Evolutionary conservation across 53 echinoderm and acorn worm species (phyloP), one percentile per base, ranked within the genome.

Genomic region (Actinopyga echinites): DNA sequence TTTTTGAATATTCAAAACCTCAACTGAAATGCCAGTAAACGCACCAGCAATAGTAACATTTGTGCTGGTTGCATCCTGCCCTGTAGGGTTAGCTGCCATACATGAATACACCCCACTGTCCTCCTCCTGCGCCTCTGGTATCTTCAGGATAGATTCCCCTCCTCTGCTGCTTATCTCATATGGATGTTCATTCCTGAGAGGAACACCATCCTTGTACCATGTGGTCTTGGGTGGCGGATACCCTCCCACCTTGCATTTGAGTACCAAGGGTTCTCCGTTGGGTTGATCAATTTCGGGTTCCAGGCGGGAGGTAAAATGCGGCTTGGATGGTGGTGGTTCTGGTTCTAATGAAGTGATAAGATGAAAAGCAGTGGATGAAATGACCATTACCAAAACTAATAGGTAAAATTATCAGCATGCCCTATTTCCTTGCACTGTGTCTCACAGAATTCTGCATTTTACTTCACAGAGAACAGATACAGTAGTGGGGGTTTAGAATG

Each of bases 181-280:
- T 33, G 93, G 93, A 0, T 82, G 89, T 6, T 93, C 81, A 29
- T 91, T 83, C 36, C 79, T 93, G 8, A 95, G 84, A 32, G 85
- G 88, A 23, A 89, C 85, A 0, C 93, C 89, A 74, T 95, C 89
- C 75, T 95, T 91, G 86, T 91, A 93, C 95, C 95, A 95, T 57
- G 85, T 86, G 56, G 85, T 82, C 19, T 81, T 69, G n/a, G 95
- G 95, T 23, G 79, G 57, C 23, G 95, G 95, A 49, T 91, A 91
- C 40, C 93, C 95, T 6, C 85, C 90, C 13, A 93, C 89, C 33
- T 83, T 84, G 35, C 93, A 95, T 75, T 89, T 87, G 44, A 95
- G 93, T 42, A 83, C 53, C 44, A 93, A 45, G 19, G 80, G 86
- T 35, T 87, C 85, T 8, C 93, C 91, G 6, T 89, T 91, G 25